Evolutionary conservation across 2,113 vertebrate genomes (phyloP), one percentile per base, ranked within the genome.

Genomic region (Brachypteracias leptosomus): DNA sequence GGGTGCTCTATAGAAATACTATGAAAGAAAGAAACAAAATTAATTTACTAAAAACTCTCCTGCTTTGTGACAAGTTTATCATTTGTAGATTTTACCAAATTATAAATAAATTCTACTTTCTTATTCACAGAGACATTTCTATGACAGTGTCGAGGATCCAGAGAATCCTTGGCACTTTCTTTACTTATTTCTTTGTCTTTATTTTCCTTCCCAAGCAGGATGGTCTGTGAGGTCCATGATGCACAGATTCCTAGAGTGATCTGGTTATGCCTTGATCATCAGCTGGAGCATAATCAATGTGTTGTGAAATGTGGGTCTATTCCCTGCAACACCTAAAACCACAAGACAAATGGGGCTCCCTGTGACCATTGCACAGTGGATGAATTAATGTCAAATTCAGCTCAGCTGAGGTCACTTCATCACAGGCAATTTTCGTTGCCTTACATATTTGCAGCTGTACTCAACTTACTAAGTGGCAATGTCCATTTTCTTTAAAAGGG

Each of bases 261-360:
- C 8, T 42, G 17, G 7, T 4, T 62, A 16, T 7, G 9, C 3
- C 21, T 83, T 49, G 26, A 38, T 10, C 22, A 26, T 15, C 1
- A 35, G 5, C 22, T 88, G 16, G 5, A 21, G 5, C 11, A 4
- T 5, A 22, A 70, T 3, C 6, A 59, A 40, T 0, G 0, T 20
- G 7, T 17, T 40, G 16, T 47, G n/a, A 77, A 52, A 63, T 31
- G 14, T 42, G 11, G 7, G 16, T 36, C 25, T 61, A 7, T 10
- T 55, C 35, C 29, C 19, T 16, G 10, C 3, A 47, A 11, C 5
- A 21, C 15, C 16, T 62, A 28, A 74, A 72, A 42, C 31, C 11
- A 2, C 5, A 33, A 36, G 18, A 18, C 4, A 68, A 58, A 62
- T 10, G 3, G 12, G 2, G 9, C 4, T 59, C 21, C 18, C 18